A percentile compares a stretch with the other conserved stretches of the same genome.
Evolutionary conservation across 2,113 vertebrate species (phyloP).

Genomic region (Clarias magur): DNA sequence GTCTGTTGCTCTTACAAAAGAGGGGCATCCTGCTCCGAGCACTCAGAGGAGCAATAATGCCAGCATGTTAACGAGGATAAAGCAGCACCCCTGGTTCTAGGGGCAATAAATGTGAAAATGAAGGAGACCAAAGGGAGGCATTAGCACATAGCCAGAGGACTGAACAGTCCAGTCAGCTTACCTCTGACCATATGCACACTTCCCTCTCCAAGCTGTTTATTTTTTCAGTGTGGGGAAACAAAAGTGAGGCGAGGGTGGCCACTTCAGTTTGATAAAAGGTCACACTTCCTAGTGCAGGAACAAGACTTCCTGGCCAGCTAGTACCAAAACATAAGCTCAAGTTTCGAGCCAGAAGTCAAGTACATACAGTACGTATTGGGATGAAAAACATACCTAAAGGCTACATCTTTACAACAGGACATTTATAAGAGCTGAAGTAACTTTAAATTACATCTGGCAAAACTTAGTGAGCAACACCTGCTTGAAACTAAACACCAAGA

Average conservation of each 20-base stretch:
- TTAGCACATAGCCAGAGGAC: conserved; percentile 50
- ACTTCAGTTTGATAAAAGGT: conserved; percentile 73
- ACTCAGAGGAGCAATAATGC: conserved; percentile 30
- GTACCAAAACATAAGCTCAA: conserved; percentile 20
- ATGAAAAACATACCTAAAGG: background rate
- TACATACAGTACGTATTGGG: background rate
- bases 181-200: conserved; percentile 57
- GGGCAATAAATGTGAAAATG: conserved; percentile 32
- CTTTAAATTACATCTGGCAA: background rate
- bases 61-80: conserved; percentile 30
- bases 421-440: no score
- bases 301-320: conserved; percentile 66
- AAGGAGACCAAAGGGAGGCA: conserved; percentile 47
- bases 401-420: background rate
- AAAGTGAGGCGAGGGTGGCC: conserved; percentile 72
- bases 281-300: conserved; percentile 76
- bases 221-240: conserved; percentile 74
- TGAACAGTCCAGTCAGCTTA: conserved; percentile 43
- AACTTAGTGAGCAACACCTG: background rate
- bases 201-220: conserved; percentile 72
- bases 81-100: conserved; percentile 24
- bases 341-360: background rate
- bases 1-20: conserved; percentile 19
- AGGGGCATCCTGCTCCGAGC: conserved; percentile 18
- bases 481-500: background rate